Evolutionary conservation across 2,797 vertebrate genomes (phyloP).

Genomic region (Spinibarbus caldwelli): DNA sequence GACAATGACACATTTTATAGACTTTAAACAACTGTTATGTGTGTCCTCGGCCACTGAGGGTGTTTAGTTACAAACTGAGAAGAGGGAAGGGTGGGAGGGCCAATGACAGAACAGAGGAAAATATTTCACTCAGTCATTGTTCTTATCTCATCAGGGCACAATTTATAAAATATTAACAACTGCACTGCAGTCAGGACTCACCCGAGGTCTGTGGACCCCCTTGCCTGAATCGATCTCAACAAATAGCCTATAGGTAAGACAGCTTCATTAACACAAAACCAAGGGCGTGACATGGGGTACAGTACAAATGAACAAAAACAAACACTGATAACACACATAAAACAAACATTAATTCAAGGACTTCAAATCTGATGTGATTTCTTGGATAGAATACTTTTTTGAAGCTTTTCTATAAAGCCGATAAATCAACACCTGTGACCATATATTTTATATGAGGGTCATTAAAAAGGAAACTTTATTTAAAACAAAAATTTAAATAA

Average conservation of each 20-base stretch:
- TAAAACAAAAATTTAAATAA: neutral
- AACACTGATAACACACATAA: neutral
- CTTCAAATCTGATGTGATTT: neutral
- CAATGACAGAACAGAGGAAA: conserved; percentile 64
- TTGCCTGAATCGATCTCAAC: conserved; percentile 15
- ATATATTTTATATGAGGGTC: neutral
- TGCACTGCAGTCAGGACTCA: conserved; percentile 57
- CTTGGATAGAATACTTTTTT: neutral
- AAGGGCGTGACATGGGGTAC: neutral
- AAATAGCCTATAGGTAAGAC: neutral
- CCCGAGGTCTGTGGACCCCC: conserved; percentile 41
- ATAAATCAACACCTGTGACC: neutral
- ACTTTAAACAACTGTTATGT: neutral
- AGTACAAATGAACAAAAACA: neutral
- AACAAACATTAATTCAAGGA: conserved; percentile 28
- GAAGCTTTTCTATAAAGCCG: neutral
- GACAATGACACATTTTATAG: neutral
- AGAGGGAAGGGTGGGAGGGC: conserved; percentile 60
- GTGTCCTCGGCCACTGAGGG: conserved; percentile 22
- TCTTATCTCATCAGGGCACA: conserved; percentile 75
- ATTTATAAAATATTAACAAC: conserved; percentile 78
- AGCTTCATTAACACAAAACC: neutral
- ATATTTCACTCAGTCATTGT: conserved; percentile 69
- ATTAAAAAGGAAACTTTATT: neutral
- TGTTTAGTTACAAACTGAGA: conserved; percentile 67